Evolutionary conservation across 2,888 invertebrate genomes (phyloP).

Genomic region (Mimachlamys varia): DNA sequence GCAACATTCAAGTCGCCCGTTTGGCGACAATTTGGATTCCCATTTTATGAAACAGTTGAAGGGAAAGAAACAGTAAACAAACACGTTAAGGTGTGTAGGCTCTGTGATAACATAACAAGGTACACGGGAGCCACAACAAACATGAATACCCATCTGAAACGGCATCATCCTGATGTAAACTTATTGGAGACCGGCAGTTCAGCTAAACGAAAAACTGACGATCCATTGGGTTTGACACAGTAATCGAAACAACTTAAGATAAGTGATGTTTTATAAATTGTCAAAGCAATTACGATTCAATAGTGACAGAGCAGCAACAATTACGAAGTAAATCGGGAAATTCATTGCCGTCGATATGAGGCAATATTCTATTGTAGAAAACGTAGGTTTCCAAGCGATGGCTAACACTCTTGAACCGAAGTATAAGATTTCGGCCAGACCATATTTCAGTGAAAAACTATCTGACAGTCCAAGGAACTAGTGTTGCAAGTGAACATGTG

Average conservation of each 20-base stretch:
- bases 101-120: too few species aligned
- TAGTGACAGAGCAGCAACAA: too few species aligned
- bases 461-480: neutral
- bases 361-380: too few species aligned
- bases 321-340: too few species aligned
- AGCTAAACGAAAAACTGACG: slow-evolving; percentile 17
- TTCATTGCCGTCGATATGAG: too few species aligned
- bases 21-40: neutral
- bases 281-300: too few species aligned
- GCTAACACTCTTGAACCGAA: too few species aligned
- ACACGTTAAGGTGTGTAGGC: too few species aligned
- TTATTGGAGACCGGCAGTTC: neutral
- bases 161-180: neutral
- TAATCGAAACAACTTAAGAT: neutral
- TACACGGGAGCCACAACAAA: neutral
- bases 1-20: neutral
- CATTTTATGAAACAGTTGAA: neutral
- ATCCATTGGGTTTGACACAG: neutral
- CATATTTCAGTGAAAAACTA: too few species aligned
- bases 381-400: too few species aligned
- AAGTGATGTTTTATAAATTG: too few species aligned
- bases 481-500: slow-evolving; percentile 28
- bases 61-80: neutral
- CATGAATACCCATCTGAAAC: neutral
- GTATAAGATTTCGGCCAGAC: too few species aligned